Percentiles rank a stretch among this genome's conserved stretches.
phyloP scores from a whole-genome alignment of 1,140 invertebrate species.

The Leptonema lineaticorne region DNA sequence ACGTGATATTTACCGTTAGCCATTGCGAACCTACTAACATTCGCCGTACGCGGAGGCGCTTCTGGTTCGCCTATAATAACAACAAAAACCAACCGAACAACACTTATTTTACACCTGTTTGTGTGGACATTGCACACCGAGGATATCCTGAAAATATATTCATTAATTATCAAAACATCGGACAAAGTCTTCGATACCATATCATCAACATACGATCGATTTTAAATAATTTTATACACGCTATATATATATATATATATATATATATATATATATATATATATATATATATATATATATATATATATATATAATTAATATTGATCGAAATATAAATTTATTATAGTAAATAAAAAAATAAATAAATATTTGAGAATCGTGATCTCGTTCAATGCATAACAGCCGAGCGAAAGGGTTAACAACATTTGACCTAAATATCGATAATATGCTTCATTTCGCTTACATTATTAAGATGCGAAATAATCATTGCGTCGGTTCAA shows the following conservation, averaged over 20 bases:
- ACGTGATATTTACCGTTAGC: conserved; percentile 31
- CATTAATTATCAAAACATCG: no score
- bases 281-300: no score
- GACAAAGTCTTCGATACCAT: no score
- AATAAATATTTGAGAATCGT: not conserved
- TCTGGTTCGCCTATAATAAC: not conserved
- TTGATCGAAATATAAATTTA: no score
- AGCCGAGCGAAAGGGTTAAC: not conserved
- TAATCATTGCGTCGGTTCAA: no score
- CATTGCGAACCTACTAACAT: conserved; percentile 33
- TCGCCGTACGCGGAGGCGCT: conserved; percentile 6
- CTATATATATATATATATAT: not conserved
- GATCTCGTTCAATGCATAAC: not conserved
- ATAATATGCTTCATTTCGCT: conserved; percentile 1
- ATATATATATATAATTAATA: no score
- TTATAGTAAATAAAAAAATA: no score
- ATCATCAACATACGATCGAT: no score
- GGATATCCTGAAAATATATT: no score
- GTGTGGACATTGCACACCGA: not conserved
- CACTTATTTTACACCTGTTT: not conserved
- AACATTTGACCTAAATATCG: conserved; percentile 8
- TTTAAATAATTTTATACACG: not conserved
- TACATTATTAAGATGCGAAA: no score
- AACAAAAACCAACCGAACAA: not conserved
- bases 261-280: not conserved